Evolutionary conservation across 2,888 invertebrate species (phyloP), one percentile per base, ranked within the genome.

Genomic region (Onchidella celtica): DNA sequence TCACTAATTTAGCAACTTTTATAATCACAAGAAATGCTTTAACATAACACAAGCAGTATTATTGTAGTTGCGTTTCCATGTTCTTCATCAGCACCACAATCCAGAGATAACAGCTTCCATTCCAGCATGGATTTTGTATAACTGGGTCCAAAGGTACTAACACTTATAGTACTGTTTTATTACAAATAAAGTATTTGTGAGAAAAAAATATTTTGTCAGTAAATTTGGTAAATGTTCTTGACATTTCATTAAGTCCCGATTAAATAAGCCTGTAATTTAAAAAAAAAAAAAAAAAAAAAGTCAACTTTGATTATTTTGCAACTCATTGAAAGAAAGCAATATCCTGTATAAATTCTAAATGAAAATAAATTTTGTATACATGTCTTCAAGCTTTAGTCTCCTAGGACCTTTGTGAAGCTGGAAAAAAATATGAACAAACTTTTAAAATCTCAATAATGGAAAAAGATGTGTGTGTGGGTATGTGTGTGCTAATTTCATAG

Each of bases 101-200:
- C 93, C 93, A 68, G 92, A 93, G 86, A 83, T 84, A 17, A 78
- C 85, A 57, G 89, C 92, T 4, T 92, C 93, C 3, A 93, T 93
- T 84, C 81, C 92, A 6, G 92, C 92, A 4, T 85, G 90, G 40
- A 81, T 93, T 3, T 86, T 90, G 1, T 93, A 90, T 85, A 90
- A 89, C 84, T 93, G 93, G 93, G 89, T 92, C 38, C 91, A 90
- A 75, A 81, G 85, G 93, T 93, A 79, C 40, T 21, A n/a, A 17
- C 17, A 55, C 40, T 21, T 21, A n/a, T n/a, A n/a, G n/a, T n/a
- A n/a, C n/a, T n/a, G n/a, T n/a, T n/a, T n/a, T n/a, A n/a, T n/a
- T n/a, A 17, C 17, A 61, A 61, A 61, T n/a, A 61, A 61, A 61
- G n/a, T 17, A 61, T 9, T n/a, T 6, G 61, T 6, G 6, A 61